Percentiles rank a stretch among this genome's conserved stretches.
phyloP scores from a whole-genome alignment of 2,113 vertebrate species.

The Vulpes ferrilata region DNA sequence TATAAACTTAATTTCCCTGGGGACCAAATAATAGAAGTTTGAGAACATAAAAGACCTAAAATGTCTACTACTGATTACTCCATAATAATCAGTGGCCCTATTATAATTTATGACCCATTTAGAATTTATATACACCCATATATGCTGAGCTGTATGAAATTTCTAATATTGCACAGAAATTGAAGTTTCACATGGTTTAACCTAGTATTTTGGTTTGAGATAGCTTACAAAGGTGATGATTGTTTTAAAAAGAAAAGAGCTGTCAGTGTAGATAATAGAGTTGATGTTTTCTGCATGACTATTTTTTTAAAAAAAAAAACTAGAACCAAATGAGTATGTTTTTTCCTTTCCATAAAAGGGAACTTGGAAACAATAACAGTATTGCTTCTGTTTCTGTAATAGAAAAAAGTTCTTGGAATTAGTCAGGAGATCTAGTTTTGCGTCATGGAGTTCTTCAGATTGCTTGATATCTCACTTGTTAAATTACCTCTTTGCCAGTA shows the following conservation, averaged over 20 bases:
- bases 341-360: constrained; percentile 39
- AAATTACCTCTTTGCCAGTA: neutral
- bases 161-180: constrained; percentile 28
- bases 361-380: neutral
- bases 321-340: neutral
- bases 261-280: neutral
- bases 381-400: neutral
- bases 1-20: neutral
- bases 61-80: neutral
- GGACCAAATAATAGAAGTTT: neutral
- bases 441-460: neutral
- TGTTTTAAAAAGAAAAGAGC: neutral
- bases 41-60: neutral
- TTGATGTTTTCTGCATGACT: neutral
- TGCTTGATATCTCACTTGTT: neutral
- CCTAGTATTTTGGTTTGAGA: neutral
- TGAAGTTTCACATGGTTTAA: neutral
- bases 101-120: neutral
- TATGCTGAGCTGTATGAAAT: neutral
- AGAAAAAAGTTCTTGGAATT: constrained; percentile 24
- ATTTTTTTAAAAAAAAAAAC: neutral
- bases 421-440: constrained; percentile 22
- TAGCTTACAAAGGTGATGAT: neutral
- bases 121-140: neutral
- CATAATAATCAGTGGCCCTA: neutral